phyloP scores from a whole-genome alignment of 2,113 vertebrate genomes.

The Cyphomyrus discorhynchus region DNA sequence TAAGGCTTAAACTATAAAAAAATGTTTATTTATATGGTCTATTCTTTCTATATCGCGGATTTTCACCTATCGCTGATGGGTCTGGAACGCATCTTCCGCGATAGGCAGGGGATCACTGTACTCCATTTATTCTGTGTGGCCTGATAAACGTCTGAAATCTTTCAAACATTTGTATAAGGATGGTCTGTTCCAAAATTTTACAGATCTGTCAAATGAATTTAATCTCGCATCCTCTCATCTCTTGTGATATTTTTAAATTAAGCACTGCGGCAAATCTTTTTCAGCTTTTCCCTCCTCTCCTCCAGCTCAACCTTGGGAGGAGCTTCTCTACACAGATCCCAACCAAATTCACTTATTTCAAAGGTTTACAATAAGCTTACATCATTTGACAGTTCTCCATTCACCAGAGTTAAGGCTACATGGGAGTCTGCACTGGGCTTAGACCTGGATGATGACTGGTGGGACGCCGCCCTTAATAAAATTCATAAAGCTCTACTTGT shows the following conservation, averaged over 20 bases:
- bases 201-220: background rate
- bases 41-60: too few relatives aligned
- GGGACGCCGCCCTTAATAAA: background rate
- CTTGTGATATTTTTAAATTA: background rate
- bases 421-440: conserved; percentile 10
- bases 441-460: background rate
- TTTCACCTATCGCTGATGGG: too few relatives aligned
- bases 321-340: background rate
- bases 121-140: background rate
- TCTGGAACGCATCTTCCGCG: too few relatives aligned
- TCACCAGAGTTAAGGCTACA: background rate
- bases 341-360: background rate
- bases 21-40: too few relatives aligned
- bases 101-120: too few relatives aligned
- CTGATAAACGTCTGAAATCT: background rate
- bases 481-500: background rate
- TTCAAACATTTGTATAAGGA: conserved; percentile 16
- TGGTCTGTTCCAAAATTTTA: conserved; percentile 2
- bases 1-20: too few relatives aligned
- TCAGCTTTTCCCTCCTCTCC: background rate
- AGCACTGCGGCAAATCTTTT: background rate
- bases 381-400: background rate
- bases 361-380: background rate
- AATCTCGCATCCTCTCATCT: background rate
- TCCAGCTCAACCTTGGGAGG: background rate